Percentiles rank a stretch among this genome's conserved stretches.
Conservation (phyloP, 2,888 invertebrate genomes). For the Melinopterus prodromus region DNA sequence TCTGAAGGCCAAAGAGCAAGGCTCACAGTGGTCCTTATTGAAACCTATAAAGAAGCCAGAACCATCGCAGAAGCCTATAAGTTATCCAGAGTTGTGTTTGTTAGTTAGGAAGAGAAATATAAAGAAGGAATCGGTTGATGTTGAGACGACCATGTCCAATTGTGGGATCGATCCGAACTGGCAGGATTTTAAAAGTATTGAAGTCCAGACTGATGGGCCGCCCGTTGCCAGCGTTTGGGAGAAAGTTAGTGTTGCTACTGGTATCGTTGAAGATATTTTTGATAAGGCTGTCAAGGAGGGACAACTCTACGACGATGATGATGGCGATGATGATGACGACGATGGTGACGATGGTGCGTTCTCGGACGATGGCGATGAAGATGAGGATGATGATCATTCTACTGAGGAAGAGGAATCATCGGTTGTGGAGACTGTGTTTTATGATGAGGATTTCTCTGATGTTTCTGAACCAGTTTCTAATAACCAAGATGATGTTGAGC, state of each 20-base stretch:
- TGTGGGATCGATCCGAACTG: constrained; percentile 30
- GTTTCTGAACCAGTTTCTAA: neutral
- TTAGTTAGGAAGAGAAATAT: constrained; percentile 22
- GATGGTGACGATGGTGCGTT: constrained; percentile 10
- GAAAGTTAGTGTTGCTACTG: constrained; percentile 14
- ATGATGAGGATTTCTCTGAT: constrained; percentile 27
- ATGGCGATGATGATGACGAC: constrained; percentile 13
- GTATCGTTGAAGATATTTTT: constrained; percentile 17
- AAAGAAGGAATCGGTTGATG: constrained; percentile 19
- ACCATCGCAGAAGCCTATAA: constrained; percentile 28
- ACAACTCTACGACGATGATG: neutral
- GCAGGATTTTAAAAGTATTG: constrained; percentile 29
- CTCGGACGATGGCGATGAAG: neutral
- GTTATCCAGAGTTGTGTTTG: constrained; percentile 28
- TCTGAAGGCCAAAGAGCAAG: constrained; percentile 26
- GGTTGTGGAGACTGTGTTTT: constrained; percentile 25
- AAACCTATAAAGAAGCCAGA: constrained; percentile 23
- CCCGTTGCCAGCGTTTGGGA: constrained; percentile 14
- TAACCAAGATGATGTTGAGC: neutral
- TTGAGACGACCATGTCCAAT: constrained; percentile 34
- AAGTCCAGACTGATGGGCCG: constrained; percentile 22
- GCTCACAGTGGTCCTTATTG: constrained; percentile 35
- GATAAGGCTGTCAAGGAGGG: constrained; percentile 15
- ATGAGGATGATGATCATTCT: neutral
- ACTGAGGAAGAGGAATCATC: neutral